Percentiles rank a stretch among this genome's conserved stretches.
Conservation (phyloP, 2,797 vertebrate genomes). For the Crenuchus spilurus region DNA sequence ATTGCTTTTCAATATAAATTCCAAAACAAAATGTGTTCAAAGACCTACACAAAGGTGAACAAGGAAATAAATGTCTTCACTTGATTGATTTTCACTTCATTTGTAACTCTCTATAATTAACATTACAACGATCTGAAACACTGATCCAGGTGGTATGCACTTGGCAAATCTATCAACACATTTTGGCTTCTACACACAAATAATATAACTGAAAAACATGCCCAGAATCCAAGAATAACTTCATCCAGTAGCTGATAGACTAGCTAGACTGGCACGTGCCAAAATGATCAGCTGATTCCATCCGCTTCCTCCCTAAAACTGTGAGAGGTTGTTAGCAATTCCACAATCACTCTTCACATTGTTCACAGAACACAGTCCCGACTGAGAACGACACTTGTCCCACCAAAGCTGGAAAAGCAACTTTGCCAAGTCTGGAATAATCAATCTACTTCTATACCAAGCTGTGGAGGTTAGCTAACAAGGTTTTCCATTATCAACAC, state of each 20-base stretch:
- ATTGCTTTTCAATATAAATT: too few relatives aligned
- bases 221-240: conserved; percentile 50
- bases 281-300: conserved; percentile 21
- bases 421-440: background rate
- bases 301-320: background rate
- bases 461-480: background rate
- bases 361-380: background rate
- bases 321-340: background rate
- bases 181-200: background rate
- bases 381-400: background rate
- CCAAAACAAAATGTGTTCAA: too few relatives aligned
- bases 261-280: background rate
- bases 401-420: background rate
- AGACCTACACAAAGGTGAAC: too few relatives aligned
- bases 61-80: too few relatives aligned
- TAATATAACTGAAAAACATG: conserved; percentile 37
- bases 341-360: conserved; percentile 3
- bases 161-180: background rate
- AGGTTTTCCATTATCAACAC: background rate
- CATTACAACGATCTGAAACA: too few relatives aligned
- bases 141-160: too few relatives aligned
- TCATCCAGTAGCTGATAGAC: conserved; percentile 28
- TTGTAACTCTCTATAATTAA: too few relatives aligned
- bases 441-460: background rate
- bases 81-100: too few relatives aligned